Percentiles rank a stretch among this genome's conserved stretches.
Evolutionary conservation across 2,113 vertebrate genomes (phyloP).

Genomic region (Morone chrysops): DNA sequence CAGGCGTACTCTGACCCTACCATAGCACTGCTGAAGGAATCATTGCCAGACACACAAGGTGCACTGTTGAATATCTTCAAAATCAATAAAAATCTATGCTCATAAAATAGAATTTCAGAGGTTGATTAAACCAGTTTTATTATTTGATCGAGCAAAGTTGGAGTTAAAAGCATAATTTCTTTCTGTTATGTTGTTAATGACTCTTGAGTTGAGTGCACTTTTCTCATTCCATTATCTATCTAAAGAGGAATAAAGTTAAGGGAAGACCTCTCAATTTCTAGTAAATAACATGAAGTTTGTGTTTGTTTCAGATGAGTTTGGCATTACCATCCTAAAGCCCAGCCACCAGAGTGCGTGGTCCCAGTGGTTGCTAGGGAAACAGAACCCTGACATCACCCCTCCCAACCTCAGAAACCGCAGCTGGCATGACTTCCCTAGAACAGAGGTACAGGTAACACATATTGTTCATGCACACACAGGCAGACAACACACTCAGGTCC

Average conservation of each 20-base stretch:
- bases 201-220: not conserved
- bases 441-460: slow-evolving; percentile 82
- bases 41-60: slow-evolving; percentile 84
- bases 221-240: not conserved
- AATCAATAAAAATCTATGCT: not conserved
- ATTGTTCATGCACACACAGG: not conserved
- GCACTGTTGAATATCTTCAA: not conserved
- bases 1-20: slow-evolving; percentile 81
- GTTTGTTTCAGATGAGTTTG: slow-evolving; percentile 82
- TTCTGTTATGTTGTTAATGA: not conserved
- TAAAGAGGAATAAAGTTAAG: not conserved
- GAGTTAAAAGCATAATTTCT: not conserved
- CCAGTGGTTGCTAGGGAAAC: slow-evolving; percentile 87
- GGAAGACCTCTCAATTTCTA: not conserved
- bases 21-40: slow-evolving; percentile 86
- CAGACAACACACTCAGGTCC: not conserved
- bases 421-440: slow-evolving; percentile 81
- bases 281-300: slow-evolving; percentile 5
- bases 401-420: slow-evolving; percentile 84
- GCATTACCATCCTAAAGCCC: slow-evolving; percentile 89
- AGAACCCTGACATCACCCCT: slow-evolving; percentile 85
- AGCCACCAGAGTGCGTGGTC: slow-evolving; percentile 79
- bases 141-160: not conserved
- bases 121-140: not conserved
- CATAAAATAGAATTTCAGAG: not conserved